Percentiles rank a stretch among this genome's conserved stretches.
Evolutionary conservation across 2,888 invertebrate species (phyloP).

Genomic region (Caenorhabditis plicata): DNA sequence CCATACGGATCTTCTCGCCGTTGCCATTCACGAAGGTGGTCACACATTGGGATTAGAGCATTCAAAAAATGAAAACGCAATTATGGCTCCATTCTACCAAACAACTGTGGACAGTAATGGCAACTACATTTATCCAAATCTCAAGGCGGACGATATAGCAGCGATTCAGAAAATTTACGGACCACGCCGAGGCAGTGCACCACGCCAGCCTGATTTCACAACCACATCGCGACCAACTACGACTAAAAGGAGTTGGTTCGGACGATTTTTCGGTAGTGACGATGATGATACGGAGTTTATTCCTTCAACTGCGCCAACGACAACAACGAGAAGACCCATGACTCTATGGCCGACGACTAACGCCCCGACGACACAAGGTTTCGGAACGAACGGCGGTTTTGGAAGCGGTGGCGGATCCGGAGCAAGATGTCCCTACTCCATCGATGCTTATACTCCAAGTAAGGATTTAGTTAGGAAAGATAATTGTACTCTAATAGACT

Average conservation of each 20-base stretch:
- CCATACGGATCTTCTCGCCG: slow-evolving; percentile 57
- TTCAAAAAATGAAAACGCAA: slow-evolving; percentile 56
- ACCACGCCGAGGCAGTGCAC: slow-evolving; percentile 9
- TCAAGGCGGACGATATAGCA: slow-evolving; percentile 54
- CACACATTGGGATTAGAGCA: slow-evolving; percentile 49
- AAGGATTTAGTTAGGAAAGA: no score
- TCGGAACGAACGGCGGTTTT: slow-evolving; percentile 17
- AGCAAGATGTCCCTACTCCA: slow-evolving; percentile 31
- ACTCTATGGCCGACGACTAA: slow-evolving; percentile 15
- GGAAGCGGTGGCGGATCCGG: slow-evolving; percentile 7
- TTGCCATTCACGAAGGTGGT: slow-evolving; percentile 64
- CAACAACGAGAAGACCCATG: slow-evolving; percentile 17
- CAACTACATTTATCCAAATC: slow-evolving; percentile 53
- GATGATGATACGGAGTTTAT: slow-evolving; percentile 11
- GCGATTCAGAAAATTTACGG: slow-evolving; percentile 64
- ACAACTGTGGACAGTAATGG: slow-evolving; percentile 56
- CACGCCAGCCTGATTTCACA: slow-evolving; percentile 3
- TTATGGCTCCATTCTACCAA: slow-evolving; percentile 65
- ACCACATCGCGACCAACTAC: slow-evolving; percentile 24
- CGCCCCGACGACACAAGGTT: slow-evolving; percentile 7
- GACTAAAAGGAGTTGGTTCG: slow-evolving; percentile 36
- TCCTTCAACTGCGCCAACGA: background rate
- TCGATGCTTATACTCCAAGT: slow-evolving; percentile 50
- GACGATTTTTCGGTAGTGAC: slow-evolving; percentile 39
- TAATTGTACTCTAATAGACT: no score